Evolutionary conservation across 37 sponge, comb jelly and placozoan species (phyloP), one percentile per base, ranked within the genome.

Genomic region (Lycopodina hypogea): DNA sequence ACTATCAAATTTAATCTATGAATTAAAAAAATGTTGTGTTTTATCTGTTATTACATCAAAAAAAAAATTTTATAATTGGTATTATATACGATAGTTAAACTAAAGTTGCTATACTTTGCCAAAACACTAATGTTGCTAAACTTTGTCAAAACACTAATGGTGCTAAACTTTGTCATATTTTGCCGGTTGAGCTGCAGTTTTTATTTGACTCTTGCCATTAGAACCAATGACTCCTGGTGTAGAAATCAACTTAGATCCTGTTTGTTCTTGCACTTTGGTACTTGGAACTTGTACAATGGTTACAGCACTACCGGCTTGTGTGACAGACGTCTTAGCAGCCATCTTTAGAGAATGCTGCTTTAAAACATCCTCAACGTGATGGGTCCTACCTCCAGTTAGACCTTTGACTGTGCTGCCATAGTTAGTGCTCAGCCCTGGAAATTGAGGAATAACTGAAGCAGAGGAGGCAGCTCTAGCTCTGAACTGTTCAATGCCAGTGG

Each of bases 361-460:
- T 50, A 90, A 32, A 18, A 90, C 82, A 19, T 90, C 91, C 57
- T 90, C 91, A 9, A 86, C 84, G 11, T 76, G 84, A 11, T 69
- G 41, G 40, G 61, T 78, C 22, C 86, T 41, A 24, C 59, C 77
- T 28, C 57, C 72, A 26, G 71, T 55, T 24, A 80, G 55, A 26
- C 61, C 69, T 59, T 52, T 64, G 19, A 84, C 29, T 1, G 50
- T 45, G 37, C 41, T 32, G 24, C 69, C 77, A 58, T 60, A 41
- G 24, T 39, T 74, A 24, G 80, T 9, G 0, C 40, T 24, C 24
- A 78, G 65, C 23, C 55, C 61, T 32, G 74, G 2, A 32, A 81
- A 76, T 2, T 82, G 69, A 34, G 82, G 60, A 19, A 78, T 38
- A 40, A 42, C 74, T n/a, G 35, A n/a, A 11, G 74, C 56, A 14